These are phyloP conservation scores for Melanerpes formicivorus DNA, from an alignment of 2,113 vertebrate species.

Conservation along the genomic window DNA sequence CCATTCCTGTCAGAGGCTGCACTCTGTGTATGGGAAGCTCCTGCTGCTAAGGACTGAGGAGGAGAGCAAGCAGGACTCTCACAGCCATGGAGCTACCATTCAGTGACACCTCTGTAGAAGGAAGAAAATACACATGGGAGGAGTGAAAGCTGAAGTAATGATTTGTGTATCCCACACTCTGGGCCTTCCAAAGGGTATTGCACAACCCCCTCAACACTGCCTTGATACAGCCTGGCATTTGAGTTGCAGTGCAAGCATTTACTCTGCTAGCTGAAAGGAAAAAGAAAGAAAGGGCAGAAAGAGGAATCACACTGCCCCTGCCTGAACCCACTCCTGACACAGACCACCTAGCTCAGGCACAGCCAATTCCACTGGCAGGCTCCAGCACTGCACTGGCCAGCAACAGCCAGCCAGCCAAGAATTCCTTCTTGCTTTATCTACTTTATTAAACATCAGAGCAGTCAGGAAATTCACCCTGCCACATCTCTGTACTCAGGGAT, in stretches of 20 bases:
- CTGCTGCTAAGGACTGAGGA: neutral
- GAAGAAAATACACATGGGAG: neutral
- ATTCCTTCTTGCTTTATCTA: constrained; percentile 22
- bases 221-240: neutral
- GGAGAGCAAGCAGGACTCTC: neutral
- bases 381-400: neutral
- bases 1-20: neutral
- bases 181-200: neutral
- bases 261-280: neutral
- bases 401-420: neutral
- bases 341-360: neutral
- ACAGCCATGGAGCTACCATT: fast-evolving
- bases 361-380: neutral
- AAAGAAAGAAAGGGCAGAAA: neutral
- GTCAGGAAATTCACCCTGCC: neutral
- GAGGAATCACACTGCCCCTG: neutral
- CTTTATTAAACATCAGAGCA: neutral
- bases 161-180: neutral
- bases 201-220: neutral
- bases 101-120: neutral
- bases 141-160: neutral
- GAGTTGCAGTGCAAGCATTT: neutral
- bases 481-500: neutral
- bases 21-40: neutral
- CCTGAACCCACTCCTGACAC: neutral